A percentile compares a stretch with the other conserved stretches of the same genome.
These are phyloP conservation scores for Agrotis segetum DNA, from an alignment of 2,888 invertebrate species.

Conservation along the genomic window DNA sequence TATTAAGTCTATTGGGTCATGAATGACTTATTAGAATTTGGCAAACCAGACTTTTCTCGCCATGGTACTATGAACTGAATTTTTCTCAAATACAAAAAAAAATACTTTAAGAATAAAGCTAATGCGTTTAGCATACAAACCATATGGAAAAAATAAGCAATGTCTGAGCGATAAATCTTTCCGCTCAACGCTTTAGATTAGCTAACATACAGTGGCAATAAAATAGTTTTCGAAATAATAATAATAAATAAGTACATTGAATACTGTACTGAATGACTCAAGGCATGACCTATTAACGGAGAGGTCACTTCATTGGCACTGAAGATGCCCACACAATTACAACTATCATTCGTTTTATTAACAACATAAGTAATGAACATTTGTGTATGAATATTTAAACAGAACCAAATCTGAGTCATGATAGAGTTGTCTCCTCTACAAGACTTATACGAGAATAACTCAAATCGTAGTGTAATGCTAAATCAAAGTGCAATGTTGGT, in stretches of 20 bases:
- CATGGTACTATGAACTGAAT: not conserved
- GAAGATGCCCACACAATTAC: conserved; percentile 48
- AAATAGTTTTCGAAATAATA: conserved; percentile 24
- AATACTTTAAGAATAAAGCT: too few species aligned
- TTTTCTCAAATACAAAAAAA: not conserved
- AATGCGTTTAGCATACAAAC: too few species aligned
- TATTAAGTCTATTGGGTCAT: not conserved
- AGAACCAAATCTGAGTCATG: conserved; percentile 2
- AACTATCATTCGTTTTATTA: conserved; percentile 32
- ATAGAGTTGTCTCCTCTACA: not conserved
- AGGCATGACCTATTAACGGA: conserved; percentile 29
- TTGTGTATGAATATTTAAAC: conserved; percentile 10
- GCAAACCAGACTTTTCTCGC: not conserved
- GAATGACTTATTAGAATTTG: not conserved
- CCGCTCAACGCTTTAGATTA: not conserved
- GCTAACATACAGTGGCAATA: not conserved
- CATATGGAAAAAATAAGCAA: too few species aligned
- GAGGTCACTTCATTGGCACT: conserved; percentile 58
- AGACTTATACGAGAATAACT: not conserved
- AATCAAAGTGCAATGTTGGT: not conserved
- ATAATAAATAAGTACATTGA: conserved; percentile 35
- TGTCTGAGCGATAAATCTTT: too few species aligned
- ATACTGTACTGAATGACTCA: conserved; percentile 42
- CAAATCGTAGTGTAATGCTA: not conserved
- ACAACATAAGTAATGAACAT: conserved; percentile 21